Conservation (phyloP, 2,113 vertebrate genomes). For the Capreolus pygargus region DNA sequence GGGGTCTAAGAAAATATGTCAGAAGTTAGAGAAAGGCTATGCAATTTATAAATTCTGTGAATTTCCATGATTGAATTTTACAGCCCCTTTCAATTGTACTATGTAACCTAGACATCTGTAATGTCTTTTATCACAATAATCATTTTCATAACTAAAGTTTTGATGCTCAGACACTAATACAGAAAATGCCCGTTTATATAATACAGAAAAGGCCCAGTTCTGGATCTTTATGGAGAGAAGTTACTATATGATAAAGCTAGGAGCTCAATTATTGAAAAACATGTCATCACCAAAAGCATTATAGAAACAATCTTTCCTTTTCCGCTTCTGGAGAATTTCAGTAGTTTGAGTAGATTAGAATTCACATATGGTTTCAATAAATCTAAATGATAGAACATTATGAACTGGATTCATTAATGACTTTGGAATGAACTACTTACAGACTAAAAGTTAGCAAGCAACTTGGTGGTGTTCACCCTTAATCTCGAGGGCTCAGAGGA, state of each 20-base stretch:
- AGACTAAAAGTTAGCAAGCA: slow-evolving; percentile 16
- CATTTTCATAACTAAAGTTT: not conserved
- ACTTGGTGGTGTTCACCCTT: not conserved
- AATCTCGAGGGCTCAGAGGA: not conserved
- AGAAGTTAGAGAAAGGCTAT: not conserved
- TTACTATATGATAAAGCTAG: not conserved
- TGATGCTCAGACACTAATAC: not conserved
- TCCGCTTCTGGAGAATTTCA: slow-evolving; percentile 45
- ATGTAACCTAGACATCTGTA: not conserved
- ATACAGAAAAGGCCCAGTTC: not conserved
- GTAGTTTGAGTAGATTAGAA: slow-evolving; percentile 44
- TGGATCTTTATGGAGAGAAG: not conserved
- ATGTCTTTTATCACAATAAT: not conserved
- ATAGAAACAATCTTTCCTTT: slow-evolving; percentile 31
- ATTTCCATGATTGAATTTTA: not conserved
- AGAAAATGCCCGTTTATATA: not conserved
- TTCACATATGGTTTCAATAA: slow-evolving; percentile 54
- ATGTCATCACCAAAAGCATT: not conserved
- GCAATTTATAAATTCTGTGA: not conserved
- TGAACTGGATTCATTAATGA: slow-evolving; percentile 41
- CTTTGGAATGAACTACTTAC: slow-evolving; percentile 28
- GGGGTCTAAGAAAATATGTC: not conserved
- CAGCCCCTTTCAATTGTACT: not conserved
- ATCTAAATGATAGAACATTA: slow-evolving; percentile 37
- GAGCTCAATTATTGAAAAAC: not conserved